phyloP scores from a whole-genome alignment of 2,113 vertebrate species.

The Lepus timidus region DNA sequence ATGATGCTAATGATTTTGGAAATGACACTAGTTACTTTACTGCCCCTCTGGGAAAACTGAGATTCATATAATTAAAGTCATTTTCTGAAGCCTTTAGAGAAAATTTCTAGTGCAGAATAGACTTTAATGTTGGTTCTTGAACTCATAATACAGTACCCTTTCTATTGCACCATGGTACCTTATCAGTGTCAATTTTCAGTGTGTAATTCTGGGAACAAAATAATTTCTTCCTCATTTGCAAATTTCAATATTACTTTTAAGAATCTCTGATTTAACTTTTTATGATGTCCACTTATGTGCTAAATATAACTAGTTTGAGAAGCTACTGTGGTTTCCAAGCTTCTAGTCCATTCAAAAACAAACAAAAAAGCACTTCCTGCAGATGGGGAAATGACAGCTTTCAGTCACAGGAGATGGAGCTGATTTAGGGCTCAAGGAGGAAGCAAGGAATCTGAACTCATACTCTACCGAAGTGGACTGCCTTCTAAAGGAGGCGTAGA shows the following conservation, averaged over 20 bases:
- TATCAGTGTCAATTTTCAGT: background rate
- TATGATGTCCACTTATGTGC: background rate
- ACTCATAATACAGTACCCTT: background rate
- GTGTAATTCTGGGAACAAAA: conserved; percentile 35
- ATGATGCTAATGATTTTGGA: background rate
- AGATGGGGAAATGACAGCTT: background rate
- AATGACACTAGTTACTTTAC: background rate
- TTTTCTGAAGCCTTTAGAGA: background rate
- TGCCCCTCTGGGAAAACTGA: background rate
- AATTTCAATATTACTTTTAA: background rate
- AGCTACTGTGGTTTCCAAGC: background rate
- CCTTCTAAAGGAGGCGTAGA: conserved; percentile 62
- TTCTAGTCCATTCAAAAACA: background rate
- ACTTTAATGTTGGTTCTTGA: background rate
- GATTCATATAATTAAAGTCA: background rate
- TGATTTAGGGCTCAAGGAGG: conserved; percentile 12
- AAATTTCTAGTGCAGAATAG: background rate
- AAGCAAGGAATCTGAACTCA: conserved; percentile 74
- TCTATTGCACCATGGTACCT: background rate
- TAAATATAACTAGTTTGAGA: background rate
- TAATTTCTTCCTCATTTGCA: background rate
- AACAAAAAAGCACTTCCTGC: background rate
- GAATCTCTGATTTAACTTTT: conserved; percentile 2
- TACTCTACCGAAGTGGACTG: conserved; percentile 67
- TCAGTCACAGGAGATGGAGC: fast-evolving